Base-by-base conservation (phyloP, 1,140 invertebrate genomes). In the Drosophila insularis region DNA sequence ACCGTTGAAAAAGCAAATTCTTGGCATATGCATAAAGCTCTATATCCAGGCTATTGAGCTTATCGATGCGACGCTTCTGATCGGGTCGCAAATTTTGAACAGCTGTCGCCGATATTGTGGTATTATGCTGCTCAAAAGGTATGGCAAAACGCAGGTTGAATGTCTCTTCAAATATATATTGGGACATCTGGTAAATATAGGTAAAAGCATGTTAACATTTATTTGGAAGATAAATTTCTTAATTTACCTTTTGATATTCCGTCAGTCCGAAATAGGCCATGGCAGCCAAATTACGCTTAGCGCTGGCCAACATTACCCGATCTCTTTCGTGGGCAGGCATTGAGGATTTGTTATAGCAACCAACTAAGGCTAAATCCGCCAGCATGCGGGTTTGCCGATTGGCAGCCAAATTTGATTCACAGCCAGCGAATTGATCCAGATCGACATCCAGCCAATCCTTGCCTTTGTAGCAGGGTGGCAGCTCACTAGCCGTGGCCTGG, bases 321-420 rank as follows among this genome's bases (percentile, higher is more conserved):
- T 98, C 95, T 55, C 96, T 93, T 80, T 96, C 95, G 43, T 93
- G 92, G 50, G 93, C 92, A 31, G 93, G 81, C 94, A 97, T 96
- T 46, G 96, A 94, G 17, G 95, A 95, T 39, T 94, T 95, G 92
- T 98, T 98, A 93, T 99, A 99, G 92, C 99, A 99, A 61, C 98
- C 97, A 17, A 99, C 96, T 53, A 99, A 93, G 63, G 96, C 96
- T 70, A 99, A 93, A 94, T 99, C 97, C 37, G 98, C 97, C 70
- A 99, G 92, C 99, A 99, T 99, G 79, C 99, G 93, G 0, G 98
- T 99, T 93, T 99, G 98, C 66, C 98, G 94, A 93, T 99, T 99
- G 79, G 95, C 95, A 11, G 98, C 99, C 81, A 99, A 93, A 94
- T 99, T 99, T 86, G 96, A 95, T 7, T 95, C 95, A 92, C 99